These are phyloP conservation scores for Shargacucullia verbasci DNA, from an alignment of 2,888 invertebrate species.

Conservation along the genomic window DNA sequence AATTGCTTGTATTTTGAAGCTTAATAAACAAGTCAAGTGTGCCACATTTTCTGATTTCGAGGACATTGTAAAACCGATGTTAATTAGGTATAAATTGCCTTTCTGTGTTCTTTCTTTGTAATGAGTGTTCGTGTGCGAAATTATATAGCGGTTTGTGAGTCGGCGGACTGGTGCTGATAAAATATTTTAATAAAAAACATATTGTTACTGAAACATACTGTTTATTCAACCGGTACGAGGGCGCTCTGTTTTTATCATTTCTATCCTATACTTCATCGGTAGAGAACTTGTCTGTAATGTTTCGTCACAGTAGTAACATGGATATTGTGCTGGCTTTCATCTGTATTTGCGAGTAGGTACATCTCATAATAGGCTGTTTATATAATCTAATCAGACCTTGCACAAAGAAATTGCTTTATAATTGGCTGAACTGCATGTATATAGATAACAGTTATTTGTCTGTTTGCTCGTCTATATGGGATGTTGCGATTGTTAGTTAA, in stretches of 20 bases:
- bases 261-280: too few relatives aligned
- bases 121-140: slow-evolving; percentile 16
- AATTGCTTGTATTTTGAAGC: slow-evolving; percentile 3
- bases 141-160: slow-evolving; percentile 22
- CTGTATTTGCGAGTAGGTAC: slow-evolving; percentile 8
- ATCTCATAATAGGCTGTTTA: slow-evolving; percentile 22
- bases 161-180: slow-evolving; percentile 21
- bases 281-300: too few relatives aligned
- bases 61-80: slow-evolving; percentile 3
- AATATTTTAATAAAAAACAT: slow-evolving; percentile 11
- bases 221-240: slow-evolving; percentile 16
- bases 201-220: slow-evolving; percentile 19
- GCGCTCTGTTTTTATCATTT: not conserved
- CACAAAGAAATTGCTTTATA: slow-evolving; percentile 47
- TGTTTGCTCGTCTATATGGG: slow-evolving; percentile 14
- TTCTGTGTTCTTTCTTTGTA: not conserved
- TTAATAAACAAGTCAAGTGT: not conserved
- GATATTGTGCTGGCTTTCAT: slow-evolving; percentile 2
- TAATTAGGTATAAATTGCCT: too few relatives aligned
- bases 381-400: slow-evolving; percentile 40
- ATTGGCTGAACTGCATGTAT: slow-evolving; percentile 33
- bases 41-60: not conserved
- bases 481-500: slow-evolving; percentile 23
- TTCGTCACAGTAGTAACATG: too few relatives aligned
- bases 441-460: slow-evolving; percentile 48